Evolutionary conservation across 1,140 invertebrate genomes (phyloP).

Genomic region (Trigoniulus corallinus): DNA sequence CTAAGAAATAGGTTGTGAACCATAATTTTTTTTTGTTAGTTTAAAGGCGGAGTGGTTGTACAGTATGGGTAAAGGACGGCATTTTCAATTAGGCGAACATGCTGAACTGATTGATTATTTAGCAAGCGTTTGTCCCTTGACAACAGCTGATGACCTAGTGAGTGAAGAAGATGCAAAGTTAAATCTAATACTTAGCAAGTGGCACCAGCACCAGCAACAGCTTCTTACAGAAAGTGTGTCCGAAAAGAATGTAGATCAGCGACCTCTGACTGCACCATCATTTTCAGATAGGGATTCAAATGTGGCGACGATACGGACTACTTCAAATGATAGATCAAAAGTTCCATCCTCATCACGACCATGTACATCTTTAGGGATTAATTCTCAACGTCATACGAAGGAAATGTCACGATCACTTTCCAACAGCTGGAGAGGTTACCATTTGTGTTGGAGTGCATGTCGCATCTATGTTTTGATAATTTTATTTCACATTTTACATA

Average conservation of each 20-base stretch:
- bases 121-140: conserved; percentile 48
- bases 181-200: conserved; percentile 65
- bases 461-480: no score
- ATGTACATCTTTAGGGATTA: not conserved
- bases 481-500: no score
- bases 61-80: conserved; percentile 73
- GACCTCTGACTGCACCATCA: no score
- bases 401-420: not conserved
- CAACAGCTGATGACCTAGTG: conserved; percentile 47
- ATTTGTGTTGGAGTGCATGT: no score
- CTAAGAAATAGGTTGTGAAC: not conserved
- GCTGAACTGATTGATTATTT: conserved; percentile 62
- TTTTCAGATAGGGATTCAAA: no score
- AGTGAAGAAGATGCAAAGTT: conserved; percentile 72
- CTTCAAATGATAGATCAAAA: no score
- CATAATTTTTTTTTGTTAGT: conserved; percentile 32
- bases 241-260: not conserved
- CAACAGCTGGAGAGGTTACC: no score
- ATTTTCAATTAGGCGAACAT: conserved; percentile 72
- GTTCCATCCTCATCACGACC: not conserved
- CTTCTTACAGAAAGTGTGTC: conserved; percentile 15
- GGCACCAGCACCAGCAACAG: conserved; percentile 62
- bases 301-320: no score
- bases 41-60: conserved; percentile 90
- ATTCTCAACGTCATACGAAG: not conserved